These are phyloP conservation scores for Apodemia hepburni DNA, from an alignment of 2,888 invertebrate species.

Conservation along the genomic window DNA sequence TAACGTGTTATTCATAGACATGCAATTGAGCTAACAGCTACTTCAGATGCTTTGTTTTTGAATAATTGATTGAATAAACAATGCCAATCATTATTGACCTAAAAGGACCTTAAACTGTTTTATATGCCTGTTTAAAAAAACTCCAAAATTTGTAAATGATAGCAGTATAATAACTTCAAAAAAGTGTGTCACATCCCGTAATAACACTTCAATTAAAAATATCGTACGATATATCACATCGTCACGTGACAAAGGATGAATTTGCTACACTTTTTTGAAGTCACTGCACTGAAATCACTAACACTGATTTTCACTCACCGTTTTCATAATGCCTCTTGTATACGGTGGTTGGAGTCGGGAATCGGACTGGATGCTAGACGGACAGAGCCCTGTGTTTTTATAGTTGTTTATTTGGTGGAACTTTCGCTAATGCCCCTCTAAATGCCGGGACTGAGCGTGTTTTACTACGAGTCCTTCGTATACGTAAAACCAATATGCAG, in stretches of 20 bases:
- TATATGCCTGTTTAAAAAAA: neutral
- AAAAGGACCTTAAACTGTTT: neutral
- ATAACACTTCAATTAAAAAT: slow-evolving; percentile 23
- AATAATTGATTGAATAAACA: neutral
- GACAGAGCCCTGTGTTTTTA: slow-evolving; percentile 69
- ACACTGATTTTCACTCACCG: slow-evolving; percentile 58
- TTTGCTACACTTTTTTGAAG: slow-evolving; percentile 64
- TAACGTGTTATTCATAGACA: neutral
- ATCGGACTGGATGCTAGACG: slow-evolving; percentile 69
- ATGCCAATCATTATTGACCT: neutral
- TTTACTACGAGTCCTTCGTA: slow-evolving; percentile 63
- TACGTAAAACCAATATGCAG: slow-evolving; percentile 50
- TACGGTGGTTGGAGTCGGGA: slow-evolving; percentile 70
- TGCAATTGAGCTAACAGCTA: neutral
- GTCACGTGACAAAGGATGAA: slow-evolving; percentile 42
- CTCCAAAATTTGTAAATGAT: too few species aligned
- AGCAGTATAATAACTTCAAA: slow-evolving; percentile 55
- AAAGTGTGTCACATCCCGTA: slow-evolving; percentile 56
- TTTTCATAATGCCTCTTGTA: slow-evolving; percentile 73
- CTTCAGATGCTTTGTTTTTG: neutral
- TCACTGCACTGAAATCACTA: slow-evolving; percentile 50
- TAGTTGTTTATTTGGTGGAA: slow-evolving; percentile 74
- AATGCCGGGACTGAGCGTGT: slow-evolving; percentile 49
- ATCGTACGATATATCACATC: slow-evolving; percentile 34
- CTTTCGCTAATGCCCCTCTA: slow-evolving; percentile 74